Evolutionary conservation across 2,113 vertebrate genomes (phyloP).

Genomic region (Xenus cinereus): DNA sequence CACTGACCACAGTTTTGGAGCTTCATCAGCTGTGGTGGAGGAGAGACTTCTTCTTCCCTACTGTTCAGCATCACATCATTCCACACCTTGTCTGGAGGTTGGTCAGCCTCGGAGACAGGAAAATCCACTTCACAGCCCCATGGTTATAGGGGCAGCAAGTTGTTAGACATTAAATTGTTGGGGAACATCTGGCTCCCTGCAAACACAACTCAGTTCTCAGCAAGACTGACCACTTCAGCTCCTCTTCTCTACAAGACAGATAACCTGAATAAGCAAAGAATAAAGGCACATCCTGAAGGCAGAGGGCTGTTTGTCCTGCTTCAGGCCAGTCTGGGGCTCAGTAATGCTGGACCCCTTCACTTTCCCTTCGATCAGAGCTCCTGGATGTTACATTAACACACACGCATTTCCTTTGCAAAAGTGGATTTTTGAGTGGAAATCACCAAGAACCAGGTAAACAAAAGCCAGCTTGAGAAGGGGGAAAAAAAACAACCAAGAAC

Average conservation of each 20-base stretch:
- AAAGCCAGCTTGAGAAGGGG: neutral
- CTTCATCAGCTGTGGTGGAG: neutral
- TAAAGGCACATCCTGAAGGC: neutral
- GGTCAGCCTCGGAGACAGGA: neutral
- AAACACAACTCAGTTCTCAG: neutral
- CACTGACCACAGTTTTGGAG: neutral
- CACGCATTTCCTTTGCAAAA: neutral
- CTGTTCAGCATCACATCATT: fast-evolving
- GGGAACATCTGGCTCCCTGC: neutral
- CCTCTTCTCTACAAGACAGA: neutral
- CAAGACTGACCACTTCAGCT: neutral
- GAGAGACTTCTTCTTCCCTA: neutral
- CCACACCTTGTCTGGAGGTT: neutral
- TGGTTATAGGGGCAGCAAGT: neutral
- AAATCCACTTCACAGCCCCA: fast-evolving
- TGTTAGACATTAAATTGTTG: neutral
- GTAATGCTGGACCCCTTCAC: neutral
- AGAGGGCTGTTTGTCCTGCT: neutral
- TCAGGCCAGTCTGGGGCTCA: neutral
- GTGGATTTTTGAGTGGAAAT: neutral
- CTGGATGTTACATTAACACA: neutral
- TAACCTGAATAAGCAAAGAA: neutral
- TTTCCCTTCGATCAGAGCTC: neutral
- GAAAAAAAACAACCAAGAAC: neutral
- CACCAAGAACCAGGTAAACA: neutral